Evolutionary conservation across 2,888 invertebrate species (phyloP).

Genomic region (Bugulina stolonifera): DNA sequence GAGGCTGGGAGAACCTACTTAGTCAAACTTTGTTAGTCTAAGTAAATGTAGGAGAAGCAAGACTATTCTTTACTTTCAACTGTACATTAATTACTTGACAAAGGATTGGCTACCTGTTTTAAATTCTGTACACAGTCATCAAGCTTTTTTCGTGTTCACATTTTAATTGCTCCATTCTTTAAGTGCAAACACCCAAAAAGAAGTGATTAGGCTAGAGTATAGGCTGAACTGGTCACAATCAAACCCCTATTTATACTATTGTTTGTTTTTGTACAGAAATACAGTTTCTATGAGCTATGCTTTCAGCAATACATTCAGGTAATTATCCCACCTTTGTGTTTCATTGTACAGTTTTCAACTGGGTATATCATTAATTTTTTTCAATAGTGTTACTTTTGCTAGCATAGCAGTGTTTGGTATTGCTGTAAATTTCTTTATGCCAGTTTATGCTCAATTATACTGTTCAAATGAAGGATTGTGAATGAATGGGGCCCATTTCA

Average conservation of each 20-base stretch:
- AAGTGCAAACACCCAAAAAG: slow-evolving; percentile 13
- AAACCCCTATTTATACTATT: background rate
- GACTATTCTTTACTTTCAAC: background rate
- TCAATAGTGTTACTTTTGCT: background rate
- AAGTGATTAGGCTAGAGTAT: background rate
- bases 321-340: slow-evolving; percentile 12
- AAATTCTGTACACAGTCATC: background rate
- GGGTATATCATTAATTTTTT: background rate
- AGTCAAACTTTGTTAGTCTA: background rate
- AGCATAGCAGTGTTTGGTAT: slow-evolving; percentile 9
- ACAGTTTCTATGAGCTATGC: background rate
- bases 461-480: slow-evolving; percentile 1
- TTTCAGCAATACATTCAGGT: background rate
- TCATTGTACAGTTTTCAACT: background rate
- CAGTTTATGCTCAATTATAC: slow-evolving; percentile 13
- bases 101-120: background rate
- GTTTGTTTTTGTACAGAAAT: slow-evolving; percentile 8
- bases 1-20: background rate
- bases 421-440: slow-evolving; percentile 14
- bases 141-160: slow-evolving; percentile 17
- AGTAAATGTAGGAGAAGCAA: background rate
- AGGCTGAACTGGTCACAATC: background rate
- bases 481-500: background rate
- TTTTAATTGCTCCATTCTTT: slow-evolving; percentile 12
- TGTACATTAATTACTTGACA: slow-evolving; percentile 23